phyloP scores from a whole-genome alignment of 2,113 vertebrate species.

The Myotis yumanensis region DNA sequence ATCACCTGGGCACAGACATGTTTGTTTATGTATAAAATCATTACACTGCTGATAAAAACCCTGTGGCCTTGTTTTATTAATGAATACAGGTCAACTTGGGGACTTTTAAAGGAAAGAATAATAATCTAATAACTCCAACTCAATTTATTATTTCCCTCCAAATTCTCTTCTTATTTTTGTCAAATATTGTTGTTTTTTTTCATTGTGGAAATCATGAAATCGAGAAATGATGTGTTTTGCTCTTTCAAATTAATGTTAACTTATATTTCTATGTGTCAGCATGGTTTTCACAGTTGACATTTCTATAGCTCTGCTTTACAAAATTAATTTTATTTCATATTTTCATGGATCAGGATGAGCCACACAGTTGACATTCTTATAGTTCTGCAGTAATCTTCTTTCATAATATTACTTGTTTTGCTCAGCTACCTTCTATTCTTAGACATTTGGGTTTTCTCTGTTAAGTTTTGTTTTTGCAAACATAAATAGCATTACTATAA shows the following conservation, averaged over 20 bases:
- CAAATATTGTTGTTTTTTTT: background rate
- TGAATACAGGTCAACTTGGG: background rate
- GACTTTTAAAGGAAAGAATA: slow-evolving; percentile 5
- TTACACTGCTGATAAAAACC: background rate
- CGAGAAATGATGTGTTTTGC: background rate
- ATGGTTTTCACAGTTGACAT: slow-evolving; percentile 26
- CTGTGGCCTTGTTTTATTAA: background rate
- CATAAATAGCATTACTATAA: slow-evolving; percentile 43
- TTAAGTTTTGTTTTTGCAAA: slow-evolving; percentile 31
- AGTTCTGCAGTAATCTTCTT: background rate
- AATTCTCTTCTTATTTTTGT: background rate
- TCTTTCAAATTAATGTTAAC: slow-evolving; percentile 49
- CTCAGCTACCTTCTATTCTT: background rate
- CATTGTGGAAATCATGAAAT: background rate
- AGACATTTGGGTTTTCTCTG: background rate
- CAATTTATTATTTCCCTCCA: background rate
- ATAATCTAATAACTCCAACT: background rate
- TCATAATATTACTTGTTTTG: background rate
- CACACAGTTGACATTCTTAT: background rate
- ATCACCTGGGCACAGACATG: background rate
- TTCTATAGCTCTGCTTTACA: slow-evolving; percentile 21
- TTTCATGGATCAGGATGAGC: background rate
- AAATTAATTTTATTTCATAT: slow-evolving; percentile 53
- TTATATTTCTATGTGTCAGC: background rate
- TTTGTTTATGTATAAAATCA: background rate